These are phyloP conservation scores for Aeoliscus strigatus DNA, from an alignment of 2,797 vertebrate genomes.

Conservation along the genomic window DNA sequence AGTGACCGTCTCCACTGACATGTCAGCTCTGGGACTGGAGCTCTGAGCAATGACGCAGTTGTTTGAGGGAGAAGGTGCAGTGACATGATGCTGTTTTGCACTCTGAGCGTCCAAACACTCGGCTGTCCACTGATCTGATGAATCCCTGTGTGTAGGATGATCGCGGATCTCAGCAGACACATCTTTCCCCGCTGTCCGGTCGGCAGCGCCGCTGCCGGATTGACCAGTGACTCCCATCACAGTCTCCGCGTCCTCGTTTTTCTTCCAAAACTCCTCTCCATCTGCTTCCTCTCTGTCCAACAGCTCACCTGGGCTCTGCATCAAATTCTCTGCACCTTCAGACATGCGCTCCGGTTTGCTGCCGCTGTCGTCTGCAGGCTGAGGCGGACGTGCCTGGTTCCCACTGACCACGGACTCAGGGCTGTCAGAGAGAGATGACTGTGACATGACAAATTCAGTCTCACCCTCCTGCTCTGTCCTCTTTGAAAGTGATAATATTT, in stretches of 20 bases:
- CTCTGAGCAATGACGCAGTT: constrained; percentile 37
- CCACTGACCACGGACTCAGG: constrained; percentile 48
- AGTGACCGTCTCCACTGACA: constrained; percentile 49
- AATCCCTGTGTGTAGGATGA: constrained; percentile 14
- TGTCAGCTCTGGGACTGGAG: constrained; percentile 30
- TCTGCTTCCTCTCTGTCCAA: constrained; percentile 19
- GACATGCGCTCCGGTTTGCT: constrained; percentile 39
- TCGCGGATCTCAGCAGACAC: constrained; percentile 11
- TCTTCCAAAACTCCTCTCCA: constrained; percentile 33
- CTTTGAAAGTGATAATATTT: constrained; percentile 66
- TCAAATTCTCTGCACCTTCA: too few species aligned
- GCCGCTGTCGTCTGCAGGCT: constrained; percentile 46
- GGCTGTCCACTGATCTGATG: constrained; percentile 25
- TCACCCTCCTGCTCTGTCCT: constrained; percentile 62
- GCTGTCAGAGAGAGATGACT: constrained; percentile 50
- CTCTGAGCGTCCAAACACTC: constrained; percentile 16
- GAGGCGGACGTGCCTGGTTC: constrained; percentile 48
- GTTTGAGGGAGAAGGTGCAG: constrained; percentile 28
- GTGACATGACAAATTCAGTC: constrained; percentile 65
- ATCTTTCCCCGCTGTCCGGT: neutral
- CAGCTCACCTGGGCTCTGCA: constrained; percentile 39
- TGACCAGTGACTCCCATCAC: constrained; percentile 45
- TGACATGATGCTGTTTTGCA: constrained; percentile 30
- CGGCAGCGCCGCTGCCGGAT: constrained; percentile 28
- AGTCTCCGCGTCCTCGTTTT: constrained; percentile 63